Percentiles rank a stretch among this genome's conserved stretches.
Evolutionary conservation across 2,888 invertebrate species (phyloP).

Genomic region (Pheosia tremula): DNA sequence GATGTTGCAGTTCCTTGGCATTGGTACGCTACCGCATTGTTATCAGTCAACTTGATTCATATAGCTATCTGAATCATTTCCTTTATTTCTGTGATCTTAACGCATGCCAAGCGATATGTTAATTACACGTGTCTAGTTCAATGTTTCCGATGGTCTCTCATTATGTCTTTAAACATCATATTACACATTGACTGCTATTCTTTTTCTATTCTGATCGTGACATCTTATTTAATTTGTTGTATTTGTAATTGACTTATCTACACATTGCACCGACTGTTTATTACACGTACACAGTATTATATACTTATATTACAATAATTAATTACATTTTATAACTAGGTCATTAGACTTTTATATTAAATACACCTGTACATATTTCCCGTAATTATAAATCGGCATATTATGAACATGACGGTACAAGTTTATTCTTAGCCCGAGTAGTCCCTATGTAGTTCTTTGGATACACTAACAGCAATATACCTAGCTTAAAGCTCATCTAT

Average conservation of each 20-base stretch:
- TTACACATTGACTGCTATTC: not conserved
- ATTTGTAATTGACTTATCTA: not conserved
- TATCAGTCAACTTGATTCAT: constrained; percentile 1
- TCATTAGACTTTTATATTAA: not conserved
- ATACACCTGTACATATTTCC: not conserved
- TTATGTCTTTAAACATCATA: not conserved
- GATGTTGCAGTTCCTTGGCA: not conserved
- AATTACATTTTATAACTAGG: not conserved
- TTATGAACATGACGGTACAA: not conserved
- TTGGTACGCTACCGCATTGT: not conserved
- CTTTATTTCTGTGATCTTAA: not conserved
- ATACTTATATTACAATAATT: too few relatives aligned
- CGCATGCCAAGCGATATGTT: constrained; percentile 1
- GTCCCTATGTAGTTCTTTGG: too few relatives aligned
- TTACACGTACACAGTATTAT: not conserved
- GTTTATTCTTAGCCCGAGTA: not conserved
- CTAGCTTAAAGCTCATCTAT: too few relatives aligned
- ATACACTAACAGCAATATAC: too few relatives aligned
- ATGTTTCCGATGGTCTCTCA: not conserved
- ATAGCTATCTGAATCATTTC: not conserved
- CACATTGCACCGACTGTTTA: not conserved
- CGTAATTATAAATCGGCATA: not conserved
- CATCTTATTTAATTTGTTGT: not conserved
- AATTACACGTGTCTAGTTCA: not conserved
- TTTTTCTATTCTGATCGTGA: not conserved